These are phyloP conservation scores for Athripsodes cinereus DNA, from an alignment of 2,888 invertebrate genomes.

Conservation along the genomic window DNA sequence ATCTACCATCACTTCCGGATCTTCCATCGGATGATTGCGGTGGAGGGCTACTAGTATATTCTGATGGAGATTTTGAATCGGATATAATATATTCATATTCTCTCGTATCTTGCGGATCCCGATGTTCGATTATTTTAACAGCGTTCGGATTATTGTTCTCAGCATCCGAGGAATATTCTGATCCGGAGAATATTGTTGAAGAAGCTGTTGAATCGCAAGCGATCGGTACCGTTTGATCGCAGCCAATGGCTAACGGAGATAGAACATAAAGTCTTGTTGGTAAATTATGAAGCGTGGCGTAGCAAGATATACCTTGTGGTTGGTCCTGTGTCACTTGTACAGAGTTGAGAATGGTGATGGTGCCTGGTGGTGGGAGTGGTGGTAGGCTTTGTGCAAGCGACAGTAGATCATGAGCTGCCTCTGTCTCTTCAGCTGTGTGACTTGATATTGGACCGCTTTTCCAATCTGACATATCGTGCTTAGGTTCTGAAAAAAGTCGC, in stretches of 20 bases:
- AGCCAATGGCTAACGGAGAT: slow-evolving; percentile 43
- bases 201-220: slow-evolving; percentile 37
- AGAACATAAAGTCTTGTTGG: slow-evolving; percentile 28
- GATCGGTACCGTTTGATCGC: slow-evolving; percentile 30
- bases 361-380: slow-evolving; percentile 64
- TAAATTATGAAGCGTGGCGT: slow-evolving; percentile 38
- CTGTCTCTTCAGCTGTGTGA: slow-evolving; percentile 76
- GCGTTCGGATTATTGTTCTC: slow-evolving; percentile 49
- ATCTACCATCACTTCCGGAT: slow-evolving; percentile 6
- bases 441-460: slow-evolving; percentile 8
- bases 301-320: slow-evolving; percentile 35
- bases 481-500: neutral
- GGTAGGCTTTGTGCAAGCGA: slow-evolving; percentile 73
- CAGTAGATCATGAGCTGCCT: slow-evolving; percentile 78
- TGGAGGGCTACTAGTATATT: slow-evolving; percentile 17
- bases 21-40: slow-evolving; percentile 22
- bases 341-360: slow-evolving; percentile 57
- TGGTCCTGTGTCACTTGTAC: slow-evolving; percentile 34
- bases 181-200: slow-evolving; percentile 51
- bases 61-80: slow-evolving; percentile 16
- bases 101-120: slow-evolving; percentile 44
- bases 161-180: slow-evolving; percentile 66
- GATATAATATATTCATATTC: slow-evolving; percentile 42
- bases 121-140: slow-evolving; percentile 8
- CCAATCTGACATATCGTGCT: slow-evolving; percentile 3